These are phyloP conservation scores for Drosophila histrio DNA, from an alignment of 2,888 invertebrate species.

Conservation along the genomic window DNA sequence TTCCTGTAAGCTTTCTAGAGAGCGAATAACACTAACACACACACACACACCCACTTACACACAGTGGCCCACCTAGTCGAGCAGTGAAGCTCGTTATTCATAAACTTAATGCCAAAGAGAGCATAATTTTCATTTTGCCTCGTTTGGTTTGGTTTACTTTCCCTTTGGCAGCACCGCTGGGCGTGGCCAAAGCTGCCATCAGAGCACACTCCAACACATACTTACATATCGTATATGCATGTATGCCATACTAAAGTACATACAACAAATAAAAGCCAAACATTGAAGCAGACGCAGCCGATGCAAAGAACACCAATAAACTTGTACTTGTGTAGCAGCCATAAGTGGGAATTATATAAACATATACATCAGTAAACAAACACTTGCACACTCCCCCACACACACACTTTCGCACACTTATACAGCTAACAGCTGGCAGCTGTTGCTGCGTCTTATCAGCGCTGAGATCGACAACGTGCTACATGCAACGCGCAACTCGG, in stretches of 20 bases:
- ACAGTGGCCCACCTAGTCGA: constrained; percentile 16
- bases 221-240: neutral
- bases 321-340: constrained; percentile 55
- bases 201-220: neutral
- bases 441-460: constrained; percentile 69
- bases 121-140: constrained; percentile 74
- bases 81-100: constrained; percentile 69
- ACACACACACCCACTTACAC: constrained; percentile 14
- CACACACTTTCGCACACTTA: neutral
- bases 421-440: constrained; percentile 47
- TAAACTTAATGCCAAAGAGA: constrained; percentile 77
- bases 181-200: constrained; percentile 8
- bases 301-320: constrained; percentile 55
- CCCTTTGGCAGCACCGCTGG: constrained; percentile 24
- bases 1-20: constrained; percentile 65
- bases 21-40: constrained; percentile 37
- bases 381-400: constrained; percentile 14
- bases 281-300: constrained; percentile 35
- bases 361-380: constrained; percentile 53
- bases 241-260: constrained; percentile 25
- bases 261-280: constrained; percentile 71
- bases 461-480: constrained; percentile 58
- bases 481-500: constrained; percentile 40
- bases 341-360: constrained; percentile 74
- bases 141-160: constrained; percentile 58